Evolutionary conservation across 1,140 invertebrate species (phyloP), one percentile per base, ranked within the genome.

Genomic region (Eciton burchellii): DNA sequence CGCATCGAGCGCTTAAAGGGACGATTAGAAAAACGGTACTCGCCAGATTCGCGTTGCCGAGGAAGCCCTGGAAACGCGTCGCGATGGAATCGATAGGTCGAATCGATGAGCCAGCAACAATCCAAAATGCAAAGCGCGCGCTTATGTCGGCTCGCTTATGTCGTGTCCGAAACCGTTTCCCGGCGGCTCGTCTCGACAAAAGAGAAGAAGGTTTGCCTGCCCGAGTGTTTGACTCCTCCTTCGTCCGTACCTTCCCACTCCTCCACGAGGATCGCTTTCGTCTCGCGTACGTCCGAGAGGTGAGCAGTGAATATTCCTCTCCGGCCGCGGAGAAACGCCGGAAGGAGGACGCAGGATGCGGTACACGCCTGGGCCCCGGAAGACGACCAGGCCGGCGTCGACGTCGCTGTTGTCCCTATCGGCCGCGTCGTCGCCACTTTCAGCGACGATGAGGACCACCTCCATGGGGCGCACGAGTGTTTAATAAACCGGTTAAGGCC

Each of bases 401-500:
- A 74, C 81, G 62, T 84, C 68, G 59, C 26, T 70, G 73, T 68
- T 72, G 60, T 81, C 49, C 14, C 70, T 74, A 47, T 77, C 26
- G 52, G 35, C 66, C 62, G 85, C 85, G 63, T 87, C 82, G 66
- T 84, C 85, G 82, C 81, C 71, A 87, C 82, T 76, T 84, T 84
- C 71, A 66, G 77, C 83, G 72, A 88, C 71, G 76, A 60, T 68
- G 47, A 62, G 74, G 86, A 84, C 88, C 90, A 89, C 84, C 81
- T 86, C 73, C 65, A n/a, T n/a, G 47, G 83, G 83, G 52, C 85
- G 24, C 73, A 82, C 88, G 87, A 85, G 89, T 92, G 87, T 92
- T 92, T 92, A 91, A 92, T 91, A 91, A 92, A 92, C 91, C 90
- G 90, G 89, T 91, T 89, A 89, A 91, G 83, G 68, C 89, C 77